Base-by-base conservation (phyloP, 2,888 invertebrate genomes). In the Aethes cnicana region DNA sequence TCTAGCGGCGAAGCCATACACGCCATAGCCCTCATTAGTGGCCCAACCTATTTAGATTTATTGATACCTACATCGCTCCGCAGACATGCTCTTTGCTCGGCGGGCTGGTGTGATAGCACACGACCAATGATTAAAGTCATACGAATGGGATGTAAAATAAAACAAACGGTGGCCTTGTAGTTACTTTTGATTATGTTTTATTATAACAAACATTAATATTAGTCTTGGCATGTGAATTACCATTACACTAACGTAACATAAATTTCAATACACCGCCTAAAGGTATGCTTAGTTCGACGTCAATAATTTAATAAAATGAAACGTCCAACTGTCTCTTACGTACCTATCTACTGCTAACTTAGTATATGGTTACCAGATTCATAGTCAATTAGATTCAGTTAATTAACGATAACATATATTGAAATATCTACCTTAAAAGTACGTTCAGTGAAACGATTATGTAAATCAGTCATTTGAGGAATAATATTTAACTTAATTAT, bases 381-480 rank as follows among this genome's bases (percentile, higher is more conserved):
- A 33, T 50, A 50, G 35, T 28, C 28, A 57, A 61, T 60, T 58
- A 67, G 53, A 58, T 58, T 56, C 37, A 55, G 59, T 61, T 67
- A 66, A 64, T 64, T 66, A 63, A 71, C 55, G 63, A 60, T 64
- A 62, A 52, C 52, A 57, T 53, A 43, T 58, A 57, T 60, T 61
- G 55, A 50, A 56, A 58, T 56, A 59, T 77, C 75, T 41, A 58
- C 36, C 68, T 79, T 74, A 64, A 56, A 36, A 62, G 69, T 75
- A 75, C 65, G 47, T 66, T 67, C 62, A 74, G 74, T 73, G 71
- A 80, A 79, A 79, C 68, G 72, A 75, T 81, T 74, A 71, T 80
- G 75, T 81, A 81, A 81, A 81, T 83, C 83, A 83, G 82, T 83
- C 82, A 64, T 81, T 81, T 77, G 74, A 81, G 78, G 66, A 74